Percentiles rank a stretch among this genome's conserved stretches.
Evolutionary conservation across 2,113 vertebrate genomes (phyloP).

Genomic region (Cephalopterus ornatus): DNA sequence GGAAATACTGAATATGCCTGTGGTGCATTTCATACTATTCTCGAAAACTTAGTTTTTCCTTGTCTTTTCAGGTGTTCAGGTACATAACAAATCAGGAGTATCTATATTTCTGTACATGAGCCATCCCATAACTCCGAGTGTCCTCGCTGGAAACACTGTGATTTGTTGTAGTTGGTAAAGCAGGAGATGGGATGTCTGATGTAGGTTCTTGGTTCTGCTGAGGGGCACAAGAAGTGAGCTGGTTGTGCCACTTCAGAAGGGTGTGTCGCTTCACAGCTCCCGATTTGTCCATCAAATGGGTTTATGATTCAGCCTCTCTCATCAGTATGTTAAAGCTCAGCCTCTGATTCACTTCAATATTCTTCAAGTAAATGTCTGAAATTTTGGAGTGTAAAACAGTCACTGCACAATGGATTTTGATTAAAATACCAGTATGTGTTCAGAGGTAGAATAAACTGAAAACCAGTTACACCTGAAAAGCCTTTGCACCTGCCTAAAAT

Average conservation of each 20-base stretch:
- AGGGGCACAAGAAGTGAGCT: neutral
- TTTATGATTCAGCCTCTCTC: neutral
- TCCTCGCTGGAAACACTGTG: neutral
- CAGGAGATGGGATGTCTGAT: neutral
- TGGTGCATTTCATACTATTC: neutral
- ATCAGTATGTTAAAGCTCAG: neutral
- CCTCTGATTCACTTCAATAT: neutral
- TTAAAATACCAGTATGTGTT: fast-evolving
- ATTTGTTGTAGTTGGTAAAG: neutral
- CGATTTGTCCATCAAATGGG: neutral
- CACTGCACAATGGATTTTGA: neutral
- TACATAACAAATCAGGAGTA: neutral
- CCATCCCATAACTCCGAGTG: neutral
- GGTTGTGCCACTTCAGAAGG: fast-evolving
- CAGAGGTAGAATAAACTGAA: neutral
- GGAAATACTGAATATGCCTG: neutral
- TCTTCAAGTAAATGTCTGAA: neutral
- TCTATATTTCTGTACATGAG: neutral
- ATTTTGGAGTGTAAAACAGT: neutral
- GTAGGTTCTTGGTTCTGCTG: neutral
- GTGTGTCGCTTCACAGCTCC: neutral
- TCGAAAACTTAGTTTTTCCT: neutral
- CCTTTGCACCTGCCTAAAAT: neutral
- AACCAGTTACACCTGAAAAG: neutral
- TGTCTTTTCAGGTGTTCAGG: neutral